These are phyloP conservation scores for Eudorcas thomsonii DNA, from an alignment of 2,113 vertebrate genomes.

Conservation along the genomic window DNA sequence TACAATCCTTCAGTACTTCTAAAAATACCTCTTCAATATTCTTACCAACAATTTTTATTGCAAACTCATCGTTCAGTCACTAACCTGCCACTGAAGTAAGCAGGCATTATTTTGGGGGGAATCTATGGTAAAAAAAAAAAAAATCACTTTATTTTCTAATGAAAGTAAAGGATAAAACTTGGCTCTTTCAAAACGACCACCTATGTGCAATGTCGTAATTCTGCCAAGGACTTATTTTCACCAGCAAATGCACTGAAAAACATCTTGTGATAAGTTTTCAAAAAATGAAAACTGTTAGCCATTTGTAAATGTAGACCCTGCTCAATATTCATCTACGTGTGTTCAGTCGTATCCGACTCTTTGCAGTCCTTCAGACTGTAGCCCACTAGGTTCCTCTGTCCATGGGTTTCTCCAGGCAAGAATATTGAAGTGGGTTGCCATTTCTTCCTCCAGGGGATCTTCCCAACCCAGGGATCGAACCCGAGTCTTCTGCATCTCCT, in stretches of 20 bases:
- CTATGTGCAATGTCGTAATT: not conserved
- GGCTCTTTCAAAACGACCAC: not conserved
- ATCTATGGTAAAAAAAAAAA: not conserved
- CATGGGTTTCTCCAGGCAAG: not conserved
- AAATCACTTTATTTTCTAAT: slow-evolving; percentile 11
- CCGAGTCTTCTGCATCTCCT: not conserved
- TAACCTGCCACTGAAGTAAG: not conserved
- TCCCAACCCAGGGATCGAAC: not conserved
- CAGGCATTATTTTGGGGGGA: not conserved
- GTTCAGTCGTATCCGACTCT: not conserved
- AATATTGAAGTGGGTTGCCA: not conserved
- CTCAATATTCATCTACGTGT: not conserved
- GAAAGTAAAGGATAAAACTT: not conserved
- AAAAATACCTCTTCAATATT: not conserved
- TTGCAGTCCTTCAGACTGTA: not conserved
- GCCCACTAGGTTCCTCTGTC: not conserved
- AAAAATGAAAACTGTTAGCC: slow-evolving; percentile 16
- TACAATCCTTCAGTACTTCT: not conserved
- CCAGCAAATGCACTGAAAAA: not conserved
- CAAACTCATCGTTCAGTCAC: not conserved
- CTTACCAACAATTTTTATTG: not conserved
- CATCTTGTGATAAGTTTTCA: not conserved
- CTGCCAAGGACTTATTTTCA: not conserved
- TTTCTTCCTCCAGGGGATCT: not conserved
- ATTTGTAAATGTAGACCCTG: not conserved